Base-by-base conservation (phyloP, 2,888 invertebrate genomes). In the Cephus pygmeus region DNA sequence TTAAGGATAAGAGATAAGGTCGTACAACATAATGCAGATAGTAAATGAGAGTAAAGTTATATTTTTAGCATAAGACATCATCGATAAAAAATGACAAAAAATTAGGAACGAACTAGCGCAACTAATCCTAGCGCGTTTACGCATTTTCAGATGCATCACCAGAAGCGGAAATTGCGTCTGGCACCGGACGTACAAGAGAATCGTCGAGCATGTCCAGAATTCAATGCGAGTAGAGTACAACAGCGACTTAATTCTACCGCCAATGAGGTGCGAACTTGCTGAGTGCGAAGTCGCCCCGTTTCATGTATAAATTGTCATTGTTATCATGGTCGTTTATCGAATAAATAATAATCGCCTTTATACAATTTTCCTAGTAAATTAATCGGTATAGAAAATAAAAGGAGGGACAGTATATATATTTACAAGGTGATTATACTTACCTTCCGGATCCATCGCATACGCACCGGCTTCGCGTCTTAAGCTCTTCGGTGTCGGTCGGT, bases 131-230 rank as follows among this genome's bases (percentile, higher is more conserved):
- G 56, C 56, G 56, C 56, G 56, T 56, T 56, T 56, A 56, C 23
- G 56, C 23, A 71, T 90, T 93, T 90, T 89, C 92, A 92, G 92
- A 92, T 90, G 93, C 92, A 90, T 94, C 92, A 88, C 89, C 90
- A 84, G 92, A 84, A 90, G 91, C 84, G 89, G 89, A 82, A 91
- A 90, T 85, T 94, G 94, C 87, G 85, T 88, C 79, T 97, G 96
- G 96, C 94, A 94, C 89, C 90, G 93, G 83, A 95, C 95, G 12
- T 96, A 95, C 90, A 92, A 93, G 85, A 91, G 92, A 87, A 93
- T 96, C 83, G 90, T 94, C 75, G 93, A 94, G 85, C 91, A 93
- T 84, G 93, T 95, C 56, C 96, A 96, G 92, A 92, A 93, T 88
- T 93, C 94, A 85, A 96, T 96, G 95, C 87, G 94, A 83, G 92